A percentile compares a stretch with the other conserved stretches of the same genome.
Evolutionary conservation across 2,888 invertebrate species (phyloP).

Genomic region (Hofmannophila pseudospretella): DNA sequence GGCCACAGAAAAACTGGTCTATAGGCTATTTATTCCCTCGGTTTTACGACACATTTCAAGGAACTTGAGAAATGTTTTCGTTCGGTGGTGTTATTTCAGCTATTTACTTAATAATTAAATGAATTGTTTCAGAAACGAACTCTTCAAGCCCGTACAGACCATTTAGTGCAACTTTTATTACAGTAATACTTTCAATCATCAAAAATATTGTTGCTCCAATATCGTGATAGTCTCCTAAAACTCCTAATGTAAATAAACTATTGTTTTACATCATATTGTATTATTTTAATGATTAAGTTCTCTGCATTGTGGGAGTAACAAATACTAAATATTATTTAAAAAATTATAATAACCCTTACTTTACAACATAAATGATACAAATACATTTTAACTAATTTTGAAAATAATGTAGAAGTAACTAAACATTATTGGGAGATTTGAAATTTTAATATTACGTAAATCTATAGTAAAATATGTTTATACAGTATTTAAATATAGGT

Average conservation of each 20-base stretch:
- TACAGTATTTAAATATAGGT: background rate
- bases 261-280: background rate
- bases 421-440: slow-evolving; percentile 5
- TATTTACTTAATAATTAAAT: too few species aligned
- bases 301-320: too few species aligned
- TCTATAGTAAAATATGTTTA: slow-evolving; percentile 1
- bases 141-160: background rate
- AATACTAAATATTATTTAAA: slow-evolving; percentile 12
- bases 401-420: slow-evolving; percentile 5
- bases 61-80: too few species aligned
- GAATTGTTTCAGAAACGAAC: slow-evolving; percentile 56
- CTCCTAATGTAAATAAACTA: background rate
- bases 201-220: background rate
- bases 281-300: background rate
- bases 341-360: slow-evolving; percentile 26
- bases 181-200: background rate
- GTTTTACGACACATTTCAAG: too few species aligned
- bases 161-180: background rate
- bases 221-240: background rate
- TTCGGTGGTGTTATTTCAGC: too few species aligned
- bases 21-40: too few species aligned
- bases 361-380: slow-evolving; percentile 25
- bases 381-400: slow-evolving; percentile 22
- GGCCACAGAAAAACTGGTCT: too few species aligned
- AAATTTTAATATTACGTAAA: slow-evolving; percentile 3